Percentiles rank a stretch among this genome's conserved stretches.
Evolutionary conservation across 2,888 invertebrate species (phyloP).

Genomic region (Euzophera pinguis): DNA sequence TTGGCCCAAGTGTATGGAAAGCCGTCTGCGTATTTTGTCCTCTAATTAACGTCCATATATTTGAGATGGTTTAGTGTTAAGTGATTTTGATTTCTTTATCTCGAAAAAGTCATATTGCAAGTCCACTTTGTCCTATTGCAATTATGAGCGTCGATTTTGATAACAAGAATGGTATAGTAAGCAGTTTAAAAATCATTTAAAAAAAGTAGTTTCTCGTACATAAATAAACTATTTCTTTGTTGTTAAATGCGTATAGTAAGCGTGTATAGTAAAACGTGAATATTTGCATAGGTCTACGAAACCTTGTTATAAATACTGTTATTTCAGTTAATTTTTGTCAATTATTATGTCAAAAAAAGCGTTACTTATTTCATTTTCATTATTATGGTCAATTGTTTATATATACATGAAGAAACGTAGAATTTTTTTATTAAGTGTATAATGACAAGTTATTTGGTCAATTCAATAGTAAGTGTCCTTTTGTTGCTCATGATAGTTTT

Average conservation of each 20-base stretch:
- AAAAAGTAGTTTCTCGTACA: constrained; percentile 44
- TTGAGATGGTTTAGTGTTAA: constrained; percentile 74
- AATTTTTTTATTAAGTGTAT: constrained; percentile 34
- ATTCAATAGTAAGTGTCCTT: constrained; percentile 66
- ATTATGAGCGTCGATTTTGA: constrained; percentile 29
- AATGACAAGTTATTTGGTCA: constrained; percentile 67
- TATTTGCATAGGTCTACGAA: constrained; percentile 52
- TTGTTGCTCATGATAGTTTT: constrained; percentile 62
- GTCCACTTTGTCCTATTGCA: constrained; percentile 39
- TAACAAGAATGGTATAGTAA: constrained; percentile 37
- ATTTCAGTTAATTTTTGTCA: constrained; percentile 71
- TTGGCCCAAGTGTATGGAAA: constrained; percentile 53
- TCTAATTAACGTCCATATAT: constrained; percentile 76
- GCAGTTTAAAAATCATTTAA: too few species aligned
- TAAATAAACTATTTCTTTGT: constrained; percentile 48
- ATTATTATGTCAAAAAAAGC: constrained; percentile 62
- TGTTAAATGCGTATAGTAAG: constrained; percentile 54
- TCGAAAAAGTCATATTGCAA: constrained; percentile 41
- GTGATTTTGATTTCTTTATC: constrained; percentile 58
- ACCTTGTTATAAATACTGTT: constrained; percentile 63
- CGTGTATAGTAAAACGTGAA: constrained; percentile 25
- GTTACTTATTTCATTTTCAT: constrained; percentile 52
- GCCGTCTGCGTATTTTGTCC: constrained; percentile 75
- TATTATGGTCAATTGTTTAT: constrained; percentile 65
- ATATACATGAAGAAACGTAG: constrained; percentile 38